Evolutionary conservation across 2,113 vertebrate genomes (phyloP), one percentile per base, ranked within the genome.

Genomic region (Mesoclemmys tuberculata): DNA sequence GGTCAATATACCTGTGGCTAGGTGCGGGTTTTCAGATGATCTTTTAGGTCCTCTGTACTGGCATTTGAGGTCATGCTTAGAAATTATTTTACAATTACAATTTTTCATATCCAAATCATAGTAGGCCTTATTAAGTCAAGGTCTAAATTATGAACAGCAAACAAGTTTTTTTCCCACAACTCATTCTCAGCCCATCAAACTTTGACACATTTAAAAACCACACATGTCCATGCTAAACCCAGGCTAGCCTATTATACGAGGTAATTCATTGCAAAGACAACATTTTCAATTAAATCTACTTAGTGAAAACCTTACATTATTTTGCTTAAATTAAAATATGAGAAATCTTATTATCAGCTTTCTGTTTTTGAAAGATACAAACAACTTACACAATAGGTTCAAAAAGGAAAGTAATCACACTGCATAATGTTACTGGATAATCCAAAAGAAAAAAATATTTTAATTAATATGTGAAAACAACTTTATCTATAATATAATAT

Each of bases 291-390:
- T 1, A 82, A 64, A 91, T 82, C 48, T 94, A 51, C 18, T 83
- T 87, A 27, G 2, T 11, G 24, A 61, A 77, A 77, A 74, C 12
- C 22, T 51, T 16, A 52, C 0, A 8, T 56, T 92, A 58, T 75
- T 96, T 95, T 94, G 2, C 21, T 89, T 88, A 58, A 84, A 90
- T 54, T 81, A 87, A 90, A 88, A 3, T 71, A 64, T 4, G 4
- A 2, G 2, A 56, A 10, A 84, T 86, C 77, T 86, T 94, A 46
- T 90, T 87, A n/a, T 87, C 27, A 85, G 14, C 1, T 87, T 93
- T 90, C 41, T 81, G 5, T 4, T 95, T 90, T 90, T 86, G 26
- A 91, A 92, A 88, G 78, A 1, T 13, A 93, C 90, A 81, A 4
- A 82, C 46, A 80, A 61, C 4, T 84, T 90, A 86, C 64, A 56